A percentile compares a stretch with the other conserved stretches of the same genome.
Evolutionary conservation across 2,113 vertebrate genomes (phyloP).

Genomic region (Salvelinus alpinus): DNA sequence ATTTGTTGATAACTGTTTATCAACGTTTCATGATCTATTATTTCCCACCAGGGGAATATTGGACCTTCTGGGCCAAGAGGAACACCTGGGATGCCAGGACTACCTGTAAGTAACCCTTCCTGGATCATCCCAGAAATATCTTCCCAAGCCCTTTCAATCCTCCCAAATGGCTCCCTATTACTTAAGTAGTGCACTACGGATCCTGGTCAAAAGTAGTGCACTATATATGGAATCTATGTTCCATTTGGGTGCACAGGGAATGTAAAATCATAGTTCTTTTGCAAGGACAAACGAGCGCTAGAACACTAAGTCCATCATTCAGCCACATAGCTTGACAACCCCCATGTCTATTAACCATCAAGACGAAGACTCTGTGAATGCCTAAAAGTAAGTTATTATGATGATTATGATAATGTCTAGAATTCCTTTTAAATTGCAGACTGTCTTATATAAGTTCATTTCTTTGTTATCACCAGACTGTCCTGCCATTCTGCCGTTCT

Average conservation of each 20-base stretch:
- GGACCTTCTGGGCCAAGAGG: constrained; percentile 73
- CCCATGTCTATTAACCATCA: background rate
- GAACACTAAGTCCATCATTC: background rate
- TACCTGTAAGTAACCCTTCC: constrained; percentile 69
- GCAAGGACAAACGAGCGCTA: background rate
- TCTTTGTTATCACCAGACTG: constrained; percentile 19
- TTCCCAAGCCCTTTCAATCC: background rate
- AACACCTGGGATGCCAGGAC: constrained; percentile 71
- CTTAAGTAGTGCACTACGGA: constrained; percentile 5
- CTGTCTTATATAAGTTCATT: background rate
- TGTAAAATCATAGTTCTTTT: background rate
- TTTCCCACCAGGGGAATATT: constrained; percentile 71
- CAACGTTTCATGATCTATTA: background rate
- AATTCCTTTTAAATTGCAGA: background rate
- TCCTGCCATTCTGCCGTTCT: background rate
- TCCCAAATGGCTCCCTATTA: constrained; percentile 1
- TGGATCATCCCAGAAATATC: no score
- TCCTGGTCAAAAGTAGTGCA: no score
- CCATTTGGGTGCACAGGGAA: background rate
- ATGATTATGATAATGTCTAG: background rate
- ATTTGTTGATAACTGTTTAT: background rate
- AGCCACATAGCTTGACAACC: background rate
- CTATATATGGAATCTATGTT: no score
- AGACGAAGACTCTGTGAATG: background rate
- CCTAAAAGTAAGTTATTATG: background rate